Conservation (phyloP, 1,140 invertebrate genomes). For the Andricus grossulariae region DNA sequence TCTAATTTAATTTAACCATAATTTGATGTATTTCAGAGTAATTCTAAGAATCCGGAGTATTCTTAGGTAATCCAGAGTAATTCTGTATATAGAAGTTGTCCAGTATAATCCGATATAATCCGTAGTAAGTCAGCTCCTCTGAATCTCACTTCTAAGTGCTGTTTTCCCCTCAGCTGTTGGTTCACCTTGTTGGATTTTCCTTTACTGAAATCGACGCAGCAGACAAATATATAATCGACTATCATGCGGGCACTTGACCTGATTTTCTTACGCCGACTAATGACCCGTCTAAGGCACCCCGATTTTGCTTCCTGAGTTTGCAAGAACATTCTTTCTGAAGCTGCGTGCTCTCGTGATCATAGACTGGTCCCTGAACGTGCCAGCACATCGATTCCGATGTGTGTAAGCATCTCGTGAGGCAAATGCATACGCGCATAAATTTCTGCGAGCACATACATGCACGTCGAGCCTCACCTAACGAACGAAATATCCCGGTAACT, state of each 20-base stretch:
- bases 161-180: too few species aligned
- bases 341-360: slow-evolving; percentile 4
- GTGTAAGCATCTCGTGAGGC: not conserved
- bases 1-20: too few species aligned
- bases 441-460: slow-evolving; percentile 17
- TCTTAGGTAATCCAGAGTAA: too few species aligned
- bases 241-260: slow-evolving; percentile 20
- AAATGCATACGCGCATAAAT: slow-evolving; percentile 22
- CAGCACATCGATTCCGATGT: not conserved
- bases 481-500: slow-evolving; percentile 8
- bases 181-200: too few species aligned
- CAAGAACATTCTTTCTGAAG: not conserved
- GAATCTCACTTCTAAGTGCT: too few species aligned
- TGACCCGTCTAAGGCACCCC: slow-evolving; percentile 13
- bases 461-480: not conserved
- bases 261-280: slow-evolving; percentile 20
- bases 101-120: too few species aligned
- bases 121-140: too few species aligned
- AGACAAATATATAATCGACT: not conserved
- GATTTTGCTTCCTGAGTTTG: not conserved
- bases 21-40: too few species aligned
- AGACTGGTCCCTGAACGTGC: not conserved
- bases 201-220: too few species aligned
- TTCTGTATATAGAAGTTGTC: too few species aligned
- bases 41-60: too few species aligned